A percentile compares a stretch with the other conserved stretches of the same genome.
These are phyloP conservation scores for Euura lappo DNA, from an alignment of 1,140 invertebrate species.

Conservation along the genomic window DNA sequence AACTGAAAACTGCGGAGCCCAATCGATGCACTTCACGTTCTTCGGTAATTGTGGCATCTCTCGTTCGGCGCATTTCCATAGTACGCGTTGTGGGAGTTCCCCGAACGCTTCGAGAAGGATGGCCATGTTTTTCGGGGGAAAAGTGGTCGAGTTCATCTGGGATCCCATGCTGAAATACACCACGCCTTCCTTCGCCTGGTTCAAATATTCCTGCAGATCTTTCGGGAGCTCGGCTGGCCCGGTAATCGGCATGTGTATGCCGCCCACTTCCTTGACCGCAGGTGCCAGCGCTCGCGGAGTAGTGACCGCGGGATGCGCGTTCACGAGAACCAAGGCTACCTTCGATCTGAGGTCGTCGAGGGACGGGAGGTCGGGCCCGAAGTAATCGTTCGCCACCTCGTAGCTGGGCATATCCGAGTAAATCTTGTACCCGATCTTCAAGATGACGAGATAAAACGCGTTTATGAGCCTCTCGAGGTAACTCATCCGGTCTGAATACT, in stretches of 20 bases:
- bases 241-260: constrained; percentile 30
- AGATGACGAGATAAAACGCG: constrained; percentile 22
- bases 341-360: constrained; percentile 31
- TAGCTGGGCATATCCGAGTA: constrained; percentile 9
- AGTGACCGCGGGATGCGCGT: constrained; percentile 38
- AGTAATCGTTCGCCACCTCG: constrained; percentile 15
- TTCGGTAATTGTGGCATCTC: constrained; percentile 53
- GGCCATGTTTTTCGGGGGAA: constrained; percentile 24
- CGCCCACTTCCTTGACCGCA: constrained; percentile 40
- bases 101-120: constrained; percentile 31
- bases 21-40: constrained; percentile 67
- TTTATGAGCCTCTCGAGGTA: constrained; percentile 55
- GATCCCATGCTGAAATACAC: constrained; percentile 31
- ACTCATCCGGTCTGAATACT: constrained; percentile 51
- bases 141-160: constrained; percentile 19
- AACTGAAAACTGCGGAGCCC: constrained; percentile 68
- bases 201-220: constrained; percentile 30
- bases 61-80: constrained; percentile 34
- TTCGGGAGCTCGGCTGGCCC: constrained; percentile 13
- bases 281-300: constrained; percentile 36
- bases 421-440: not conserved
- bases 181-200: constrained; percentile 23
- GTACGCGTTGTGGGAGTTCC: constrained; percentile 33
- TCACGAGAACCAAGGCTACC: constrained; percentile 31
- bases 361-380: constrained; percentile 20